Evolutionary conservation across 1,140 invertebrate species (phyloP).

Genomic region (Bombus fervidus): DNA sequence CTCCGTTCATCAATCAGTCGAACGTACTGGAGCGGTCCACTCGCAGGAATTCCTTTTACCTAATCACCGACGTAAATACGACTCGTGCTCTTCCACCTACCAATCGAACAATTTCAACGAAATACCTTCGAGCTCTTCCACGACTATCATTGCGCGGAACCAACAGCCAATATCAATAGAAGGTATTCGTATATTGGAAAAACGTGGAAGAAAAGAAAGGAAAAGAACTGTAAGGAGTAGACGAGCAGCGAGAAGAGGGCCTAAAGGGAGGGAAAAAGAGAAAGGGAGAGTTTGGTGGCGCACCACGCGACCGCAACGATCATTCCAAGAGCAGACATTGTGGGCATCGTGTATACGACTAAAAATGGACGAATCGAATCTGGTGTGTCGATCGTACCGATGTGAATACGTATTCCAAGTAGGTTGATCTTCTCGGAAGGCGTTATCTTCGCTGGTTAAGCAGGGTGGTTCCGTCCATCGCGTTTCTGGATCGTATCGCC

Average conservation of each 20-base stretch:
- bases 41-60: background rate
- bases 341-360: background rate
- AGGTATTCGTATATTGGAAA: background rate
- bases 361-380: background rate
- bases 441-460: constrained; percentile 54
- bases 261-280: background rate
- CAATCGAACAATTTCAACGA: too few relatives aligned
- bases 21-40: constrained; percentile 9
- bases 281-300: constrained; percentile 20
- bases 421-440: background rate
- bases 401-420: background rate
- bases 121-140: too few relatives aligned
- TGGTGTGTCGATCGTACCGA: constrained; percentile 19
- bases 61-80: background rate
- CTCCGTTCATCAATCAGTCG: background rate
- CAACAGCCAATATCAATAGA: background rate
- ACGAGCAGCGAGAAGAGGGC: background rate
- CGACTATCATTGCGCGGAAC: background rate
- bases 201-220: background rate
- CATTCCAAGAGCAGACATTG: background rate
- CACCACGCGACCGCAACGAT: constrained; percentile 44
- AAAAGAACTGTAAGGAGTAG: too few relatives aligned
- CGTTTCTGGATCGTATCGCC: constrained; percentile 68
- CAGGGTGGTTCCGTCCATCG: constrained; percentile 66
- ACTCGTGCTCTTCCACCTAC: too few relatives aligned